Percentiles rank a stretch among this genome's conserved stretches.
Evolutionary conservation across 1,140 invertebrate species (phyloP).

Genomic region (Mya arenaria): DNA sequence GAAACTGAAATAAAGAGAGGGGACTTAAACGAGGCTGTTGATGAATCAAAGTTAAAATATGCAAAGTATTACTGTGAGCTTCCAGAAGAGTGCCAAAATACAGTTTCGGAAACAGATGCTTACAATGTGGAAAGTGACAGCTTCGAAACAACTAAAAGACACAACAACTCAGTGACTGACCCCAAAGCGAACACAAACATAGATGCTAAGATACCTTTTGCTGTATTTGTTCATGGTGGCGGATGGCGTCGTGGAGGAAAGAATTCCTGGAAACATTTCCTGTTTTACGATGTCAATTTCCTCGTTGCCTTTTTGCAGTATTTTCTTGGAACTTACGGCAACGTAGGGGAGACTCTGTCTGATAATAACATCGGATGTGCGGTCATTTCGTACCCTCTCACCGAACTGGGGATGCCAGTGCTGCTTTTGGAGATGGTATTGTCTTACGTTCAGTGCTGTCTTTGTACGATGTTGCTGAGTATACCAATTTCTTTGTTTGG

Average conservation of each 20-base stretch:
- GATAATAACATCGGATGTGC: conserved; percentile 49
- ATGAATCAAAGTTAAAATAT: not conserved
- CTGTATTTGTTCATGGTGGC: conserved; percentile 61
- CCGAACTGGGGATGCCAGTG: not conserved
- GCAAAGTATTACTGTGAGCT: not conserved
- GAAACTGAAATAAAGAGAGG: not conserved
- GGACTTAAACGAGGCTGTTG: not conserved
- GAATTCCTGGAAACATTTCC: conserved; percentile 55
- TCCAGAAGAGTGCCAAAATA: not conserved
- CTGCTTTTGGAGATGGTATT: conserved; percentile 37
- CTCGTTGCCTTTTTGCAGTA: conserved; percentile 37
- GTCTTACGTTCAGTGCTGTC: conserved; percentile 43
- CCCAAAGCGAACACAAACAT: not conserved
- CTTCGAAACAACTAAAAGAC: not conserved
- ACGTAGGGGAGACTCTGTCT: conserved; percentile 43
- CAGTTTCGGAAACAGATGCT: not conserved
- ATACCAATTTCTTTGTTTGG: not conserved
- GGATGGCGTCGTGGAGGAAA: conserved; percentile 57
- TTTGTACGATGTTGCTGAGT: not conserved
- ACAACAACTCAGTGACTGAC: not conserved
- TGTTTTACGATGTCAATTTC: conserved; percentile 57
- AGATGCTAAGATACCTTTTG: conserved; percentile 21
- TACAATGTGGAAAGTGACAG: not conserved
- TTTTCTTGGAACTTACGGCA: conserved; percentile 35
- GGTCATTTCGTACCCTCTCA: conserved; percentile 54